phyloP scores from a whole-genome alignment of 1,140 invertebrate species.

The Heliconius nattereri region DNA sequence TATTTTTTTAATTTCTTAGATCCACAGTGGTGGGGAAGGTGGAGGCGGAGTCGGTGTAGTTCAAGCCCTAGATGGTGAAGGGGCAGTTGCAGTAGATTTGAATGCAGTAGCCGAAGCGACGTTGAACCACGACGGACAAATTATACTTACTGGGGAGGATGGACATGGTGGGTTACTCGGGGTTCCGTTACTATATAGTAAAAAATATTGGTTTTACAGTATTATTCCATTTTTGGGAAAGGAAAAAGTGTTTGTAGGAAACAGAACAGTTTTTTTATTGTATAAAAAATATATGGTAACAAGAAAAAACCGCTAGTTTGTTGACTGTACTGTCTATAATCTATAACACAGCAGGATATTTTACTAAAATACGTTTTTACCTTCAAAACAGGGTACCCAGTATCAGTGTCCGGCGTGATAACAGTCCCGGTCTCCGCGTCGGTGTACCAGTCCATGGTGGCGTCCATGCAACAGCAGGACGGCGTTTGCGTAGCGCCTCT shows the following conservation, averaged over 20 bases:
- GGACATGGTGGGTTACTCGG: constrained; percentile 87
- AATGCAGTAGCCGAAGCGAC: constrained; percentile 93
- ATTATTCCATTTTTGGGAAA: no score
- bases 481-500: constrained; percentile 89
- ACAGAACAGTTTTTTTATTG: no score
- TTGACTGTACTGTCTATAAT: no score
- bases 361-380: no score
- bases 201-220: no score
- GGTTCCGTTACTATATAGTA: no score
- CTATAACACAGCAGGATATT: no score
- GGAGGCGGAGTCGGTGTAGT: constrained; percentile 75
- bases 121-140: constrained; percentile 94
- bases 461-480: constrained; percentile 92
- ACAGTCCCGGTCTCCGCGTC: constrained; percentile 96
- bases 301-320: no score
- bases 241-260: no score
- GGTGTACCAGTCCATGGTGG: constrained; percentile 98
- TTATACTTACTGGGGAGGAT: constrained; percentile 96
- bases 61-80: constrained; percentile 86
- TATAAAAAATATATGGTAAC: no score
- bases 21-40: constrained; percentile 89
- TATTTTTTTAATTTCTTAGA: constrained; percentile 74
- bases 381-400: constrained; percentile 85
- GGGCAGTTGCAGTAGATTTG: constrained; percentile 90
- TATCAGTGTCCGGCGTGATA: constrained; percentile 96